These are phyloP conservation scores for Tenebrosternarchus preto DNA, from an alignment of 2,113 vertebrate species.

Conservation along the genomic window DNA sequence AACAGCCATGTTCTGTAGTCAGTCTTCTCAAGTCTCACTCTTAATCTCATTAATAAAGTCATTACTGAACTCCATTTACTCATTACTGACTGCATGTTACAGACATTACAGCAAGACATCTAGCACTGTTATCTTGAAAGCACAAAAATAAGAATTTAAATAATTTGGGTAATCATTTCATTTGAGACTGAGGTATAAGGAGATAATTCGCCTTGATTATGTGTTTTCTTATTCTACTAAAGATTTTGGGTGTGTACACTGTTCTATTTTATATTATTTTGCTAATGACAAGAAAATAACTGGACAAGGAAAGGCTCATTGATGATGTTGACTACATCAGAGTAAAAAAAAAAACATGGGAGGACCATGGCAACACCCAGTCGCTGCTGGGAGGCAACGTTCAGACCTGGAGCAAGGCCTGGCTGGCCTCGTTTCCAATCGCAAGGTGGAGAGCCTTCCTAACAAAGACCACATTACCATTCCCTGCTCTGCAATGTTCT, in stretches of 20 bases:
- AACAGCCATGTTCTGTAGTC: too few species aligned
- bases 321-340: constrained; percentile 44
- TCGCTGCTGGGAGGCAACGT: background rate
- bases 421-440: background rate
- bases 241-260: constrained; percentile 64
- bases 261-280: constrained; percentile 71
- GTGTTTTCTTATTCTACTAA: constrained; percentile 72
- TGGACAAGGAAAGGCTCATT: constrained; percentile 47
- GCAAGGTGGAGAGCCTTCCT: background rate
- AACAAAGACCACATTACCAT: constrained; percentile 31
- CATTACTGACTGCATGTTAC: background rate
- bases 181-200: constrained; percentile 64
- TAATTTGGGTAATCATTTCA: background rate
- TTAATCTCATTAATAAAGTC: constrained; percentile 14
- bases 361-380: constrained; percentile 22
- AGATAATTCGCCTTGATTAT: constrained; percentile 71
- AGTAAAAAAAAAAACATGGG: constrained; percentile 15
- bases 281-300: constrained; percentile 60
- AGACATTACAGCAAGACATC: constrained; percentile 13
- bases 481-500: constrained; percentile 11
- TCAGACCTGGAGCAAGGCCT: constrained; percentile 1
- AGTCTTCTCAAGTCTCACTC: background rate
- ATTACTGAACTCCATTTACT: constrained; percentile 1
- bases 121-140: constrained; percentile 9
- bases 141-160: constrained; percentile 9